Conservation (phyloP, 2,888 invertebrate genomes). For the Eudasyphora cyanicolor region DNA sequence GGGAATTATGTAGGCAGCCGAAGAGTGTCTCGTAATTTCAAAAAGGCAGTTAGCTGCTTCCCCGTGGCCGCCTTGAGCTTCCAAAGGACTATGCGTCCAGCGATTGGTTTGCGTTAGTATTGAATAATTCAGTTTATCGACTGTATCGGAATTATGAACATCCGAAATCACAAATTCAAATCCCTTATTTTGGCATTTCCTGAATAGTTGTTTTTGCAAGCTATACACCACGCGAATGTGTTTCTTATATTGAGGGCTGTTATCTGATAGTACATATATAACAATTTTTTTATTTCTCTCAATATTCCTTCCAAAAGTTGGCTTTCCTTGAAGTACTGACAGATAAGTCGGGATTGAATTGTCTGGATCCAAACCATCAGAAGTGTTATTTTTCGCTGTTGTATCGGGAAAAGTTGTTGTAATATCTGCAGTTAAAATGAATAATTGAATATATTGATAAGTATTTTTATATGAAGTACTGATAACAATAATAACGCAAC, state of each 20-base stretch:
- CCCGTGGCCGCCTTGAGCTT: constrained; percentile 89
- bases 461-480: too few relatives aligned
- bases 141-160: constrained; percentile 81
- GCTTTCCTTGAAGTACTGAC: constrained; percentile 76
- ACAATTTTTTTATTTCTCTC: constrained; percentile 86
- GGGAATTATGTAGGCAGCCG: constrained; percentile 88
- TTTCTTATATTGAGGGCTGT: constrained; percentile 79
- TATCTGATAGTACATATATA: constrained; percentile 88
- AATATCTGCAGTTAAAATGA: constrained; percentile 69
- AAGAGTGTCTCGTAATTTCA: constrained; percentile 87
- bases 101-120: constrained; percentile 74
- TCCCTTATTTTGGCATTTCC: constrained; percentile 85
- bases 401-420: too few relatives aligned
- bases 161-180: constrained; percentile 91
- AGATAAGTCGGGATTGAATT: constrained; percentile 68
- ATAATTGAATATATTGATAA: too few relatives aligned
- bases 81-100: constrained; percentile 86
- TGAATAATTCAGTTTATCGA: constrained; percentile 66
- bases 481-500: too few relatives aligned
- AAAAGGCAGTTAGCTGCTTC: constrained; percentile 89
- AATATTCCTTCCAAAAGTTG: constrained; percentile 74
- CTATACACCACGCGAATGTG: constrained; percentile 89
- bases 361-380: constrained; percentile 68
- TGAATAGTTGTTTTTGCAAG: constrained; percentile 86
- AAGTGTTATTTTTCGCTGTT: too few relatives aligned